phyloP scores from a whole-genome alignment of 2,113 vertebrate genomes.

The Chamaetylas fuelleborni region DNA sequence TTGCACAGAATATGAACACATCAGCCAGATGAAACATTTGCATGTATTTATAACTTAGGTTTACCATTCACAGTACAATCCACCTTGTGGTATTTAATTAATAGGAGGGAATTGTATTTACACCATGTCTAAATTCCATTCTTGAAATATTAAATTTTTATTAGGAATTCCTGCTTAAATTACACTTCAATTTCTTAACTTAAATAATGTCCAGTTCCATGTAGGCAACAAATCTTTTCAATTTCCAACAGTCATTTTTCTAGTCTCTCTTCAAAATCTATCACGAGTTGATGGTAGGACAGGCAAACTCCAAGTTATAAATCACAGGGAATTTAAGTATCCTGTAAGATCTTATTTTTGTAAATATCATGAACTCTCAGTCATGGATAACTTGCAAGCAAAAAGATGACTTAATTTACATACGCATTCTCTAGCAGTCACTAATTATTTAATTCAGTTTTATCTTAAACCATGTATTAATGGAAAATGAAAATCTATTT shows the following conservation, averaged over 20 bases:
- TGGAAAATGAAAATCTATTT: neutral
- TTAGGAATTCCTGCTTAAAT: neutral
- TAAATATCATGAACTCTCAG: neutral
- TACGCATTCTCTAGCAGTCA: neutral
- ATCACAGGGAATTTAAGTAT: neutral
- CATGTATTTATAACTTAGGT: neutral
- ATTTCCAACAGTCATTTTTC: neutral
- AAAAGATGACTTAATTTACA: neutral
- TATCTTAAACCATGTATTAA: neutral
- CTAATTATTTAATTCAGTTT: neutral
- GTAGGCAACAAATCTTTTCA: neutral
- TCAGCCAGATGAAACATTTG: neutral
- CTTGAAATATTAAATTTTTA: fast-evolving
- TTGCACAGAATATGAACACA: neutral
- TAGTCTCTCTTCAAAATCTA: neutral
- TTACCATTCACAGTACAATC: neutral
- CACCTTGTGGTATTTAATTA: neutral
- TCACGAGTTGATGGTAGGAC: neutral
- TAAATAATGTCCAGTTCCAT: neutral
- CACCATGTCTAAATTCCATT: neutral
- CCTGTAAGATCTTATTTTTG: neutral
- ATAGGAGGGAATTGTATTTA: neutral
- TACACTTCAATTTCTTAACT: neutral
- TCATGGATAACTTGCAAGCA: neutral
- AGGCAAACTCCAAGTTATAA: neutral